These are phyloP conservation scores for Macquaria ambigua DNA, from an alignment of 2,113 vertebrate species.

Conservation along the genomic window DNA sequence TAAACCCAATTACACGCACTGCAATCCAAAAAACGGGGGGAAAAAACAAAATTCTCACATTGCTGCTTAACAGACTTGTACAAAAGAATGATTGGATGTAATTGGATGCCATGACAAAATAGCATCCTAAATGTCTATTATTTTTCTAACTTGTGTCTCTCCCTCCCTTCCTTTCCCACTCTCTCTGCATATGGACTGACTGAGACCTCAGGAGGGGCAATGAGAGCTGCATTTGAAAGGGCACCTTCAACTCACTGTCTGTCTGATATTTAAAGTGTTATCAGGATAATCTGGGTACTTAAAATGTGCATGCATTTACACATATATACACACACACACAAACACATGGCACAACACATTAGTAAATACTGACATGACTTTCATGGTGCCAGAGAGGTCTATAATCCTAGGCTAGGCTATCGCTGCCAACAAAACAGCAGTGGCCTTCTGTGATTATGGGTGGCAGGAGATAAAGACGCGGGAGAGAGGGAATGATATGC, in stretches of 20 bases:
- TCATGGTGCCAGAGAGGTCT: conserved; percentile 52
- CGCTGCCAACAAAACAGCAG: conserved; percentile 55
- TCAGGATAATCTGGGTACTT: conserved; percentile 44
- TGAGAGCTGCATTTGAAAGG: conserved; percentile 51
- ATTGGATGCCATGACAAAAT: conserved; percentile 53
- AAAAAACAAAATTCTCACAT: conserved; percentile 8
- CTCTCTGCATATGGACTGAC: conserved; percentile 20
- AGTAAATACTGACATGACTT: conserved; percentile 54
- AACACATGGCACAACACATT: conserved; percentile 35
- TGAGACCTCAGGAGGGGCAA: conserved; percentile 41
- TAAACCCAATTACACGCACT: conserved; percentile 43
- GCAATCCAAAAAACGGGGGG: conserved; percentile 1
- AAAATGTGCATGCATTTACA: conserved; percentile 25
- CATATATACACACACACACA: conserved; percentile 16
- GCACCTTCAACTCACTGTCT: conserved; percentile 51
- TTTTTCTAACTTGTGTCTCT: conserved; percentile 32
- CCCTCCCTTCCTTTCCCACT: background rate
- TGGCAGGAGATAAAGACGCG: conserved; percentile 42
- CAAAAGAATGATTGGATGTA: conserved; percentile 36
- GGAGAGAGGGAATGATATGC: conserved; percentile 28
- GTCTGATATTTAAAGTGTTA: conserved; percentile 66
- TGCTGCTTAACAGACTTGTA: conserved; percentile 49
- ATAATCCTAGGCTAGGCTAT: conserved; percentile 53
- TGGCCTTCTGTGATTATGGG: conserved; percentile 55
- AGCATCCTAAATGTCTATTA: conserved; percentile 42